Conservation (phyloP, 2,113 vertebrate genomes). For the Echinops telfairi region DNA sequence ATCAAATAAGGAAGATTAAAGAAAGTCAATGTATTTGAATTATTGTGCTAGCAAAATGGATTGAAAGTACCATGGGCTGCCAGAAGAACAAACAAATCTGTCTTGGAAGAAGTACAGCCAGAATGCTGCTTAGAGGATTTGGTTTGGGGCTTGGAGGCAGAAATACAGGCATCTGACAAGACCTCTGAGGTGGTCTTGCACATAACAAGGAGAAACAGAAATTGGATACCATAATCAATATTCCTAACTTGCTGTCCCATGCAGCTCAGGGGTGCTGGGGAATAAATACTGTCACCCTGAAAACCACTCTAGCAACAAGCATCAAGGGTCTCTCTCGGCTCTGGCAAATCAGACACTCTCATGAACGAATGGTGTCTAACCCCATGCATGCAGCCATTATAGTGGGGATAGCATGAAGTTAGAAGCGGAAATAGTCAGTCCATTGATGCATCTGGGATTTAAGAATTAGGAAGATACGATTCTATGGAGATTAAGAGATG, state of each 20-base stretch:
- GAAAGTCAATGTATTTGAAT: too few relatives aligned
- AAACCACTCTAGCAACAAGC: not conserved
- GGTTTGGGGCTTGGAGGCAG: not conserved
- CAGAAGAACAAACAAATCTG: too few relatives aligned
- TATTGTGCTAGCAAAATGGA: too few relatives aligned
- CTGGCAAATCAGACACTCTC: not conserved
- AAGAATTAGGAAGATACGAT: not conserved
- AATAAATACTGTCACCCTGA: not conserved
- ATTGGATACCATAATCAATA: not conserved
- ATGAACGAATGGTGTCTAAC: not conserved
- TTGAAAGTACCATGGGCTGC: too few relatives aligned
- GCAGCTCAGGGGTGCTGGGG: not conserved
- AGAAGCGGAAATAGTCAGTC: not conserved
- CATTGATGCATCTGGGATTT: not conserved
- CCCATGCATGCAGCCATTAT: not conserved
- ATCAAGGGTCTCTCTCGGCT: not conserved
- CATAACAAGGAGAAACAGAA: not conserved
- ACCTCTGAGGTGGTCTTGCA: not conserved
- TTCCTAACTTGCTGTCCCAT: too few relatives aligned
- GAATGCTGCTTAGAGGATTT: too few relatives aligned
- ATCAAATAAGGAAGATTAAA: too few relatives aligned
- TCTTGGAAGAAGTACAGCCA: too few relatives aligned
- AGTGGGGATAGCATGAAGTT: not conserved
- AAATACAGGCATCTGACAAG: not conserved
- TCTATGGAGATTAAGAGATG: not conserved